These are phyloP conservation scores for Daphoenositta chrysoptera DNA, from an alignment of 2,113 vertebrate species.

Conservation along the genomic window DNA sequence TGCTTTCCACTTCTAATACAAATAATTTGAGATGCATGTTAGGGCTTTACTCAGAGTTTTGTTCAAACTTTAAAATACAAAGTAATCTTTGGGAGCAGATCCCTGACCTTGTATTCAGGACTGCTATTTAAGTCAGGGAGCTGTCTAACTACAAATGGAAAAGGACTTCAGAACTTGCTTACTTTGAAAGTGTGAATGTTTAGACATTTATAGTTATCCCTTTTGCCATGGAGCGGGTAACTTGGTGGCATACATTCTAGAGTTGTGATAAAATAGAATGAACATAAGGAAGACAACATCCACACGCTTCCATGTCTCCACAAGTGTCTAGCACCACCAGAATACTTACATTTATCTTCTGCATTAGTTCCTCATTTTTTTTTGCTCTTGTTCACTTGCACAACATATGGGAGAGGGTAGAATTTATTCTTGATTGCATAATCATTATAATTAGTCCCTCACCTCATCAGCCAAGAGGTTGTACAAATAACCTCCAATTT, in stretches of 20 bases:
- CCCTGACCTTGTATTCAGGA: background rate
- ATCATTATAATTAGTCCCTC: slow-evolving; percentile 3
- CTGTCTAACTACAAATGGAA: background rate
- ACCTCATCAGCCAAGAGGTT: background rate
- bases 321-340: background rate
- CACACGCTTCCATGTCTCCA: background rate
- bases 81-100: background rate
- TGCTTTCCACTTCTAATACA: background rate
- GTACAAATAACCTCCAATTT: background rate
- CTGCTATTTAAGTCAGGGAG: background rate
- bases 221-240: background rate
- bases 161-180: background rate
- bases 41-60: background rate
- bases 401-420: background rate
- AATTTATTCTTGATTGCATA: slow-evolving; percentile 2
- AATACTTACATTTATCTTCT: background rate
- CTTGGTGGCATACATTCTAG: background rate
- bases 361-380: background rate
- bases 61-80: background rate
- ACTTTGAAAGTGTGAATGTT: background rate
- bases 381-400: background rate
- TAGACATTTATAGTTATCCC: background rate
- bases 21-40: background rate
- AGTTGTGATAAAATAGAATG: background rate
- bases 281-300: background rate